phyloP scores from a whole-genome alignment of 2,888 invertebrate species.

The Abrostola tripartita region DNA sequence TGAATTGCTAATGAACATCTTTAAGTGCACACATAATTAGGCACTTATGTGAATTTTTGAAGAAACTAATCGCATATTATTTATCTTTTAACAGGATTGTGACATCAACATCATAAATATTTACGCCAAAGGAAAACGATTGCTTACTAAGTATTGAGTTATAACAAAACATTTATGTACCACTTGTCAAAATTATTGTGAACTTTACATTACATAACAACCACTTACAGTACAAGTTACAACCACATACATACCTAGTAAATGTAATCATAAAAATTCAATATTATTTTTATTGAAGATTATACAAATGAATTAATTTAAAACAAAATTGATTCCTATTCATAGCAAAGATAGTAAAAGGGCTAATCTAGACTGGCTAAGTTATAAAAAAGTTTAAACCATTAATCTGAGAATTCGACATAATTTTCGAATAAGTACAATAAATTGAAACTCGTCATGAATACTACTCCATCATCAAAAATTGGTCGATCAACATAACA shows the following conservation, averaged over 20 bases:
- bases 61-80: slow-evolving; percentile 22
- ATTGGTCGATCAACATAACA: too few species aligned
- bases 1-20: slow-evolving; percentile 5
- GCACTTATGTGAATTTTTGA: slow-evolving; percentile 45
- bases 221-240: neutral
- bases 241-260: neutral
- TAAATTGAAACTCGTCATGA: too few species aligned
- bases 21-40: slow-evolving; percentile 28
- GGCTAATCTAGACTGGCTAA: too few species aligned
- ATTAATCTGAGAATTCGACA: too few species aligned
- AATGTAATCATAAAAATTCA: neutral
- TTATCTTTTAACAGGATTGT: slow-evolving; percentile 7
- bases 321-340: too few species aligned
- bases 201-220: slow-evolving; percentile 7
- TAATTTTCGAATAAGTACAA: too few species aligned
- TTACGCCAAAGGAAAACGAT: slow-evolving; percentile 4
- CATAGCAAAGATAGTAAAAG: too few species aligned
- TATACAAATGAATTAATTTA: too few species aligned
- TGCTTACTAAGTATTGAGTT: slow-evolving; percentile 8
- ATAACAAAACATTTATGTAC: slow-evolving; percentile 31
- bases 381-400: too few species aligned
- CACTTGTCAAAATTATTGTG: slow-evolving; percentile 47
- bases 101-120: slow-evolving; percentile 8
- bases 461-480: too few species aligned
- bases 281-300: too few species aligned